phyloP scores from a whole-genome alignment of 2,888 invertebrate genomes.

The Thyatira batis region DNA sequence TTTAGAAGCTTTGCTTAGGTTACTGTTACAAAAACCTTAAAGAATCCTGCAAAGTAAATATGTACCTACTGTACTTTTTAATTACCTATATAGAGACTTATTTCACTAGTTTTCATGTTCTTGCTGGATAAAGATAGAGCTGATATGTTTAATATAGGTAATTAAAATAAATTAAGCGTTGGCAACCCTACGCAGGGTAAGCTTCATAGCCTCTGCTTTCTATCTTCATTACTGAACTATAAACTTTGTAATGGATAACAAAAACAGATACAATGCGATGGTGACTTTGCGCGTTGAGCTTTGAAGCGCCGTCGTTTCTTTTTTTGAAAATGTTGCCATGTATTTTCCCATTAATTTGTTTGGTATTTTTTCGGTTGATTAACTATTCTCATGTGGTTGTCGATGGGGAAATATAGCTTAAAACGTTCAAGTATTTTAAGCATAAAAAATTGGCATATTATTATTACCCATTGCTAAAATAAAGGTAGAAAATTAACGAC shows the following conservation, averaged over 20 bases:
- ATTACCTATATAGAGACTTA: too few relatives aligned
- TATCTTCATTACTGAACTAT: conserved; percentile 24
- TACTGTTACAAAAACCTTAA: too few relatives aligned
- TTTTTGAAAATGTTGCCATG: background rate
- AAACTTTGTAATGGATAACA: conserved; percentile 15
- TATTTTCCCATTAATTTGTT: background rate
- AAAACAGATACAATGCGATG: conserved; percentile 5
- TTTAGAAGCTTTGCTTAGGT: too few relatives aligned
- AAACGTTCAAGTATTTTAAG: background rate
- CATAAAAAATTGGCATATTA: too few relatives aligned
- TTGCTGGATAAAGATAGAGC: too few relatives aligned
- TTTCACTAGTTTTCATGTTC: too few relatives aligned
- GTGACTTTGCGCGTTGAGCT: background rate
- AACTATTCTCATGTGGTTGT: background rate
- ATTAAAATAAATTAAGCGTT: background rate
- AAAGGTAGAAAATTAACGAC: too few relatives aligned
- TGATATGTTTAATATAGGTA: background rate
- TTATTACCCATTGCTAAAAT: too few relatives aligned
- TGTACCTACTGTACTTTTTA: too few relatives aligned
- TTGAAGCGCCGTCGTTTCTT: background rate
- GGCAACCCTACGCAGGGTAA: conserved; percentile 16
- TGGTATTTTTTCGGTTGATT: background rate
- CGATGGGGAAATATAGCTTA: background rate
- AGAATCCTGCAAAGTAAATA: too few relatives aligned
- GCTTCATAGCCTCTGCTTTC: conserved; percentile 33